Conservation (phyloP, 2,888 invertebrate genomes). For the Drosophila longiperda region DNA sequence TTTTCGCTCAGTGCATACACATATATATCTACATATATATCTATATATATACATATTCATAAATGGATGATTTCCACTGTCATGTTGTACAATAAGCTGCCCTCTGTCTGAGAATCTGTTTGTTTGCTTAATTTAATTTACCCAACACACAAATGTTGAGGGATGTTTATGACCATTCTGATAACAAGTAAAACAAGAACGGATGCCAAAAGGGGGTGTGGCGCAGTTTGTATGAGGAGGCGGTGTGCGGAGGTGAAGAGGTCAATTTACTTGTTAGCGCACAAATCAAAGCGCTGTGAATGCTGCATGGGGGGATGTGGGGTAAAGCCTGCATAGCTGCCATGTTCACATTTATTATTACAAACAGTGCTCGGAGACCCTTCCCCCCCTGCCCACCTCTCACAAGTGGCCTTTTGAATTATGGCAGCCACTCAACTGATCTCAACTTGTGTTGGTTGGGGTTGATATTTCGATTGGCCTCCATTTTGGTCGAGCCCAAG, state of each 20-base stretch:
- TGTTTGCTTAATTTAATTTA: conserved; percentile 77
- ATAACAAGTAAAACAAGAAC: conserved; percentile 14
- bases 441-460: not conserved
- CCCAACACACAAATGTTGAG: conserved; percentile 53
- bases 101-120: conserved; percentile 50
- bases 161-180: conserved; percentile 53
- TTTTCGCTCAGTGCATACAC: conserved; percentile 40
- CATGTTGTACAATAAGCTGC: conserved; percentile 56
- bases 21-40: not conserved
- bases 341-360: conserved; percentile 9
- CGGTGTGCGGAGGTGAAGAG: conserved; percentile 30
- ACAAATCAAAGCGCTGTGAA: conserved; percentile 60
- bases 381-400: not conserved
- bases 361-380: not conserved
- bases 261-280: conserved; percentile 70
- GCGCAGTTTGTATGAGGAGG: not conserved
- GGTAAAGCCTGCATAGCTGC: not conserved
- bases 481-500: not conserved
- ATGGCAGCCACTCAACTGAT: conserved; percentile 45
- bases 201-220: not conserved
- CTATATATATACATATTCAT: conserved; percentile 28
- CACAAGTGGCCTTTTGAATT: conserved; percentile 42
- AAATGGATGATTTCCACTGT: conserved; percentile 55
- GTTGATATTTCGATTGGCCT: conserved; percentile 19
- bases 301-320: conserved; percentile 3